Base-by-base conservation (phyloP, 2,888 invertebrate species). In the Cheilosia vulpina region DNA sequence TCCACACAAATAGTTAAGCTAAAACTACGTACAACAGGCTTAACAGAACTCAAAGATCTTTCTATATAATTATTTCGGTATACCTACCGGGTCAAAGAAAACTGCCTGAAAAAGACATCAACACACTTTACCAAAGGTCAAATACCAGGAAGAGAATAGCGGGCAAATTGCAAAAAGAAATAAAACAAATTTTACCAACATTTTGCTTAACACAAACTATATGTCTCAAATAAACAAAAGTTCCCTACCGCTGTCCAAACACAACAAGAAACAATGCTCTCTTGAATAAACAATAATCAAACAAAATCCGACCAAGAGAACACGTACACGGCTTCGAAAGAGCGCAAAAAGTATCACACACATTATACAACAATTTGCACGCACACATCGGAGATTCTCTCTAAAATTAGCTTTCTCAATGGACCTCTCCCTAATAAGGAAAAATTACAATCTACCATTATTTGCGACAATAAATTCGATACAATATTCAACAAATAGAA, bases 261-360 rank as follows among this genome's bases (percentile, higher is more conserved):
- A 45, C 58, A 78, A 57, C 60, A 72, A 84, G 65, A 79, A 75
- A 58, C 65, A 47, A 75, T 50, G 4, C 58, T 80, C 84, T 85
- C 84, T 85, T 71, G 55, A 85, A 66, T 79, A 84, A 84, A 84
- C 84, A 84, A 78, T 53, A 65, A 27, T 9, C 17, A 60, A 68
- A 43, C 27, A 65, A 57, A 47, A 11, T 9, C 4, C 15, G 38
- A 47, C 13, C 43, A 55, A 17, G 43, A 57, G 53, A 21, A 11
- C 24, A 45, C 2, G 53, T n/a, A 11, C 24, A 45, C 2, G 55
- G 47, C 27, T 58, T 27, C 34, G 17, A 38, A n/a, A 60, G 43
- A 38, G 50, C 41, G 27, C 21, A 27, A 15, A 2, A 34, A 27
- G 11, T 31, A 50, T 21, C 52, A 68, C 52, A 52, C 58, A 52